A percentile compares a stretch with the other conserved stretches of the same genome.
Conservation (phyloP, 1,140 invertebrate genomes). For the Atta texana region DNA sequence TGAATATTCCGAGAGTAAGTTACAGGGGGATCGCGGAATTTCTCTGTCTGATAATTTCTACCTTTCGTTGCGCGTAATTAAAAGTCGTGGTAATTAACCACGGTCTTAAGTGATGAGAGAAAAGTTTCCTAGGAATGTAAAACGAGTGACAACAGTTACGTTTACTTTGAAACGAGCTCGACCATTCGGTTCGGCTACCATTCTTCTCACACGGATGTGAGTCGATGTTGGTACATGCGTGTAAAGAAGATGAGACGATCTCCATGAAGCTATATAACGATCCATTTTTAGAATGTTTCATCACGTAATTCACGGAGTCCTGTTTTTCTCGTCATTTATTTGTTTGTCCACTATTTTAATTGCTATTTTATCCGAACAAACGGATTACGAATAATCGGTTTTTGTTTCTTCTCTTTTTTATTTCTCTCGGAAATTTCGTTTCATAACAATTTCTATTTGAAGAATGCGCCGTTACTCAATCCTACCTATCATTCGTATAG, state of each 20-base stretch:
- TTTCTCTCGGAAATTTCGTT: conserved; percentile 6
- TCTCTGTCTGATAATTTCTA: conserved; percentile 33
- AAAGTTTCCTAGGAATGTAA: conserved; percentile 14
- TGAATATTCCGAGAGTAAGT: conserved; percentile 6
- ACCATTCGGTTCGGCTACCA: neutral
- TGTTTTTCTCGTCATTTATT: neutral
- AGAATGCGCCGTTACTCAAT: conserved; percentile 28
- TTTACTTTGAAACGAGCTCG: conserved; percentile 7
- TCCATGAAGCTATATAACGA: neutral
- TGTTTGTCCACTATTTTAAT: conserved; percentile 16
- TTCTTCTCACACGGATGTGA: neutral
- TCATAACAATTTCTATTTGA: conserved; percentile 39
- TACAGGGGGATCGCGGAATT: neutral
- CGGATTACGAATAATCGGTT: conserved; percentile 31
- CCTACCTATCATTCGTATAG: conserved; percentile 14
- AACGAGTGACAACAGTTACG: conserved; percentile 20
- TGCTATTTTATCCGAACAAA: conserved; percentile 15
- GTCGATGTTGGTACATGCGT: neutral
- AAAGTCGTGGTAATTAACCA: conserved; percentile 52
- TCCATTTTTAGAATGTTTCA: conserved; percentile 1
- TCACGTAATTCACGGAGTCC: neutral
- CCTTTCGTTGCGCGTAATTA: conserved; percentile 31
- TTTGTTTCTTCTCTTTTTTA: neutral
- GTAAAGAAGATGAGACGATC: neutral
- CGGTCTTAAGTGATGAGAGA: conserved; percentile 1